Evolutionary conservation across 2,113 vertebrate genomes (phyloP).

Genomic region (Neoarius graeffei): DNA sequence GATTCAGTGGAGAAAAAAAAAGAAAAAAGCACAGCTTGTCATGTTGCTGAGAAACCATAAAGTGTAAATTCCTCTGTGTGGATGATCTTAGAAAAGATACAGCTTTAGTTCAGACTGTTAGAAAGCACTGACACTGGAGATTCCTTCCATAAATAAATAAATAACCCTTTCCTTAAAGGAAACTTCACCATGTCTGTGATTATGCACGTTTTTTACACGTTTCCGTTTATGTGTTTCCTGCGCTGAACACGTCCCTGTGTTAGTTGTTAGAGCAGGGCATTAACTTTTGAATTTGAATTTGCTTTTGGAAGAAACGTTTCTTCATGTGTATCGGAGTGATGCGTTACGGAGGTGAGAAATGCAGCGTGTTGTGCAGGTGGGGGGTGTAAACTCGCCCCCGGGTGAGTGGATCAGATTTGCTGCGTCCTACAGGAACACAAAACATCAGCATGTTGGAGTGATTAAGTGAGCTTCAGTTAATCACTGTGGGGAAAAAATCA

Average conservation of each 20-base stretch:
- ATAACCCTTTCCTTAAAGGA: no score
- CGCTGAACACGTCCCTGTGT: no score
- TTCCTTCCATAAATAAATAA: neutral
- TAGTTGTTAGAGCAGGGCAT: no score
- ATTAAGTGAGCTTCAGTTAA: conserved; percentile 60
- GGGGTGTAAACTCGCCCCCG: conserved; percentile 48
- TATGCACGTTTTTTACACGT: no score
- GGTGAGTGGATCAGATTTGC: conserved; percentile 67
- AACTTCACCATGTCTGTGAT: no score
- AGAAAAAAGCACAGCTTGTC: no score
- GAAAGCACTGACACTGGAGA: neutral
- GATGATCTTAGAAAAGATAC: no score
- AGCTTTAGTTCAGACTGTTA: neutral
- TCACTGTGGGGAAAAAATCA: conserved; percentile 41
- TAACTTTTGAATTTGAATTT: no score
- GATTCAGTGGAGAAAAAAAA: no score
- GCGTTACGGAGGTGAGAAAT: neutral
- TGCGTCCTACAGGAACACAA: conserved; percentile 53
- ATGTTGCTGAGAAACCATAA: no score
- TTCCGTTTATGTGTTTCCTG: no score
- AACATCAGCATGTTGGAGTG: conserved; percentile 58
- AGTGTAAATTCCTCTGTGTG: no score
- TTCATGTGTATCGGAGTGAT: neutral
- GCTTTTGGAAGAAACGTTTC: neutral
- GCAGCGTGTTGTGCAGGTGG: neutral